These are phyloP conservation scores for Neopipo cinnamomea DNA, from an alignment of 2,113 vertebrate genomes.

Conservation along the genomic window DNA sequence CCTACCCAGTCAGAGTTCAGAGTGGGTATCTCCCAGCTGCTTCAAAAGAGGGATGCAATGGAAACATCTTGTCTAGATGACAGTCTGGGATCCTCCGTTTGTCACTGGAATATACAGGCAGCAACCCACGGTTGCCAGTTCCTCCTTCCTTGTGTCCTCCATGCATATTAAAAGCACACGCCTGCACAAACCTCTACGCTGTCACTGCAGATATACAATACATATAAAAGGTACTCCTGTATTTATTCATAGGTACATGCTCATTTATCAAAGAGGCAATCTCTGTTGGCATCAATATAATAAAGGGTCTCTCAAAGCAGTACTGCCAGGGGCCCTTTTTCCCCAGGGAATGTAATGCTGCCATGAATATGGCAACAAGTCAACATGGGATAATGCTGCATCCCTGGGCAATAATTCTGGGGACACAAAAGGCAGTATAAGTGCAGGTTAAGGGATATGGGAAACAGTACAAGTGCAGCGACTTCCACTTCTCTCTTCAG, in stretches of 20 bases:
- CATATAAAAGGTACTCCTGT: conserved; percentile 46
- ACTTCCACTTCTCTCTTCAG: background rate
- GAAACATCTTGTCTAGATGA: background rate
- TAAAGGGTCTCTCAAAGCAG: conserved; percentile 37
- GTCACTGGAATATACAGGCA: background rate
- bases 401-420: conserved; percentile 16
- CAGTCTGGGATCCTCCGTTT: background rate
- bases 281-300: conserved; percentile 46
- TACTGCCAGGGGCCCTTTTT: conserved; percentile 7
- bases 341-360: background rate
- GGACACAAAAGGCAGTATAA: background rate
- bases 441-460: background rate
- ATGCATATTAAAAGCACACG: conserved; percentile 19
- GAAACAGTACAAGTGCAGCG: background rate
- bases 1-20: background rate
- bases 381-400: conserved; percentile 22
- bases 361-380: conserved; percentile 24
- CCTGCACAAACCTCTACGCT: conserved; percentile 18
- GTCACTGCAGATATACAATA: conserved; percentile 44
- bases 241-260: conserved; percentile 60
- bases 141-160: background rate
- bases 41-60: background rate
- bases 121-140: background rate
- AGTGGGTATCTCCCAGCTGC: background rate
- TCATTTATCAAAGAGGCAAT: conserved; percentile 55